A percentile compares a stretch with the other conserved stretches of the same genome.
Evolutionary conservation across 2,888 invertebrate genomes (phyloP).

Genomic region (Apotomis turbidana): DNA sequence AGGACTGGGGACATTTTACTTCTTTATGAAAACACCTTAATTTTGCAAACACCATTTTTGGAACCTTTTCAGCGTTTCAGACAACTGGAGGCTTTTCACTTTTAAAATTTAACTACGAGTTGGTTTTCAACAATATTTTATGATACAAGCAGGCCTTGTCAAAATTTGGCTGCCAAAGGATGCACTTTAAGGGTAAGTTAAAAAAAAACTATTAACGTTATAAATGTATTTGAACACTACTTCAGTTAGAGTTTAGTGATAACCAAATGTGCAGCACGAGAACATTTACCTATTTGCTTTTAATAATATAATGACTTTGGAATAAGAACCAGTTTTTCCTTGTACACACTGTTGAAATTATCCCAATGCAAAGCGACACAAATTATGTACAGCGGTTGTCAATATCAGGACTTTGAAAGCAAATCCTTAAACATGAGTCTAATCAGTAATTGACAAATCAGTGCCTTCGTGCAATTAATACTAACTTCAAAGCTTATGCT

Average conservation of each 20-base stretch:
- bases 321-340: not conserved
- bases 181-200: no score
- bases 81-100: no score
- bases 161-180: no score
- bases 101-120: no score
- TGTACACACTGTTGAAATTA: not conserved
- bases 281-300: not conserved
- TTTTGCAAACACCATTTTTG: not conserved
- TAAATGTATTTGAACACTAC: no score
- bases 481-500: constrained; percentile 46
- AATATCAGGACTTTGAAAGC: constrained; percentile 66
- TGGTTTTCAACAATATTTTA: no score
- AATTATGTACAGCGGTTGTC: constrained; percentile 67
- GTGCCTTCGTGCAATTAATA: constrained; percentile 71
- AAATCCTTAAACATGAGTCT: constrained; percentile 75
- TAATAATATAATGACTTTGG: not conserved
- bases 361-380: constrained; percentile 52
- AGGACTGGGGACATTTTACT: not conserved
- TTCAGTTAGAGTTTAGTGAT: no score
- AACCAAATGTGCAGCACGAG: not conserved
- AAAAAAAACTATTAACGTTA: no score
- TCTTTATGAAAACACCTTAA: not conserved
- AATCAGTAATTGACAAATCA: constrained; percentile 84
- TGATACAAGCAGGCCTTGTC: no score
- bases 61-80: not conserved